A percentile compares a stretch with the other conserved stretches of the same genome.
phyloP scores from a whole-genome alignment of 2,888 invertebrate species.

The Thymelicus lineola region DNA sequence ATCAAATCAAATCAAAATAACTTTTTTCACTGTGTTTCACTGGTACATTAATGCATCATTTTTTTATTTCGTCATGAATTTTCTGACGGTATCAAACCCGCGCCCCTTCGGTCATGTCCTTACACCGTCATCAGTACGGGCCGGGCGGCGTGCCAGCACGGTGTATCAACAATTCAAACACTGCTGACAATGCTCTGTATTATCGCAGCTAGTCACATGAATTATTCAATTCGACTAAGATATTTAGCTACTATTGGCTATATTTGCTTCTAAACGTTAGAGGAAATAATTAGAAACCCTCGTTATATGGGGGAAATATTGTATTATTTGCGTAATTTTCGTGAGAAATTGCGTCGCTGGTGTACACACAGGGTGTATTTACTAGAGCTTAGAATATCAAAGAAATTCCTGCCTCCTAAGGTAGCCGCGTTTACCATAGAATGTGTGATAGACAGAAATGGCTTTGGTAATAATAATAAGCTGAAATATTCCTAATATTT shows the following conservation, averaged over 20 bases:
- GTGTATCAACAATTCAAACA: slow-evolving; percentile 28
- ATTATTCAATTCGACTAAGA: slow-evolving; percentile 17
- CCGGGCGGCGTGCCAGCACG: slow-evolving; percentile 26
- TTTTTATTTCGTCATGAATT: no score
- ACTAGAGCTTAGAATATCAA: slow-evolving; percentile 2
- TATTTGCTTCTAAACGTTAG: not conserved
- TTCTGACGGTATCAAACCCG: not conserved
- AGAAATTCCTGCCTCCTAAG: slow-evolving; percentile 1
- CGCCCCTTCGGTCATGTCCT: not conserved
- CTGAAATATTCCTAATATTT: no score
- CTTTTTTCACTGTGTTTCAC: no score
- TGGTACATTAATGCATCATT: no score
- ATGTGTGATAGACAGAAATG: not conserved
- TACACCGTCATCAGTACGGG: not conserved
- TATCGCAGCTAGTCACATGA: slow-evolving; percentile 22
- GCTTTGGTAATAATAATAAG: not conserved
- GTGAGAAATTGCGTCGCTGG: not conserved
- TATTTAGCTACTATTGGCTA: slow-evolving; percentile 1
- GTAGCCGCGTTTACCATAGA: slow-evolving; percentile 1
- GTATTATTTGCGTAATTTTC: slow-evolving; percentile 1
- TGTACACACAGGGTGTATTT: not conserved
- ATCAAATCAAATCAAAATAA: no score
- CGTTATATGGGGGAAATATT: not conserved
- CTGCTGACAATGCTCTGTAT: slow-evolving; percentile 25
- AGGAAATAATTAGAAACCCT: not conserved